A percentile compares a stretch with the other conserved stretches of the same genome.
phyloP scores from a whole-genome alignment of 2,113 vertebrate genomes.

The Pituophis catenifer region DNA sequence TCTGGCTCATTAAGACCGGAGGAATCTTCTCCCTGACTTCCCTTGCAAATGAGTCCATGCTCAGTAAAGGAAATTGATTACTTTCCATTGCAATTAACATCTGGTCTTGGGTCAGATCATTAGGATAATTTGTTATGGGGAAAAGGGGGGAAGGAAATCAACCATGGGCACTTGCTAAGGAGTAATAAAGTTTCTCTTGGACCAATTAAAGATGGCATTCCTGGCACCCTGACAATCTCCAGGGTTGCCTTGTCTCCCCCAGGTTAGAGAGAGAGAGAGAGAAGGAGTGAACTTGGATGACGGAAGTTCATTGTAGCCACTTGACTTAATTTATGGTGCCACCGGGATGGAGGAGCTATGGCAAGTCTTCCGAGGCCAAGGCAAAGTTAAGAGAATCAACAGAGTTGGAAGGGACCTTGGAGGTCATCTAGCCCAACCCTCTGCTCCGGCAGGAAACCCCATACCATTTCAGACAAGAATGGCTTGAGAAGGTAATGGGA shows the following conservation, averaged over 20 bases:
- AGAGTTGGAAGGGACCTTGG: no score
- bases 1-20: conserved; percentile 73
- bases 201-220: conserved; percentile 69
- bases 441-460: no score
- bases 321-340: conserved; percentile 46
- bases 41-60: conserved; percentile 73
- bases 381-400: not conserved
- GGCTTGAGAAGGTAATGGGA: conserved; percentile 10
- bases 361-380: not conserved
- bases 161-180: conserved; percentile 64
- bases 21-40: conserved; percentile 66
- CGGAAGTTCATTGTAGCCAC: conserved; percentile 18
- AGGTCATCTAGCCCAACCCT: no score
- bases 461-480: not conserved
- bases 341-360: not conserved
- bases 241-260: conserved; percentile 20
- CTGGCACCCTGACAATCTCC: conserved; percentile 28
- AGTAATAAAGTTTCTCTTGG: conserved; percentile 74
- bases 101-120: conserved; percentile 78
- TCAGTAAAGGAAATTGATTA: conserved; percentile 84
- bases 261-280: conserved; percentile 23
- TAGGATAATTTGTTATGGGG: conserved; percentile 80
- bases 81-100: conserved; percentile 83
- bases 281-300: conserved; percentile 23
- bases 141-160: conserved; percentile 28